A percentile compares a stretch with the other conserved stretches of the same genome.
Conservation (phyloP, 2,888 invertebrate species). For the Eristalis arbustorum region DNA sequence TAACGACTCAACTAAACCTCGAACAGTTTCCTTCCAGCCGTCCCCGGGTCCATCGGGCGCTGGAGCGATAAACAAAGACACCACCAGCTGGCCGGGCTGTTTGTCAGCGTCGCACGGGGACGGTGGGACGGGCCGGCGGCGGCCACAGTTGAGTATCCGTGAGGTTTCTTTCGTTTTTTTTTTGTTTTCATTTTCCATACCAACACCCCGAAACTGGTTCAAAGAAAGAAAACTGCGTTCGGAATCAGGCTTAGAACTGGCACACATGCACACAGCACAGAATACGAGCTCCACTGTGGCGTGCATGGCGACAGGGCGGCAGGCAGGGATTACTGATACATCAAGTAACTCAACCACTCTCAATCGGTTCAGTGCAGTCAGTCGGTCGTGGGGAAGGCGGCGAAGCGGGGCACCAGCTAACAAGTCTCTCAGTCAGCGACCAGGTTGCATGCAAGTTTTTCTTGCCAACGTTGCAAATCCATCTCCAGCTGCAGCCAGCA, state of each 20-base stretch:
- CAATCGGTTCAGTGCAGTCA: slow-evolving; percentile 8
- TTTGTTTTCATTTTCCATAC: slow-evolving; percentile 53
- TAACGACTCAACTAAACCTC: slow-evolving; percentile 64
- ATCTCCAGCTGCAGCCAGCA: background rate
- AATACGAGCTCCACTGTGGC: too few relatives aligned
- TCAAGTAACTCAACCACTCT: slow-evolving; percentile 40
- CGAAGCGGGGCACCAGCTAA: background rate
- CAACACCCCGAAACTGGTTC: slow-evolving; percentile 69
- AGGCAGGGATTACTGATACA: background rate
- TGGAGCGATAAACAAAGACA: slow-evolving; percentile 61
- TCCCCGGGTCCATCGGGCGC: background rate
- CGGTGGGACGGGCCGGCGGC: background rate
- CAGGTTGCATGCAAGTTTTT: slow-evolving; percentile 3
- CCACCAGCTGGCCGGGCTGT: slow-evolving; percentile 43
- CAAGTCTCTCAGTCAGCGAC: slow-evolving; percentile 7
- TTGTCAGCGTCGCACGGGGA: background rate
- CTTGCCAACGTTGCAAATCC: slow-evolving; percentile 46
- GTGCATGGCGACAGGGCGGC: background rate
- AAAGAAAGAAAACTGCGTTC: slow-evolving; percentile 63
- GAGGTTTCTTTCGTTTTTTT: background rate
- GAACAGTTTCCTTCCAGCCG: background rate
- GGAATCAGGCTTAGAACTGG: slow-evolving; percentile 52
- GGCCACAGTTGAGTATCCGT: slow-evolving; percentile 1
- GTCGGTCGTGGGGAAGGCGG: background rate
- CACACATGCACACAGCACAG: slow-evolving; percentile 40